Conservation (phyloP, 2,797 vertebrate species). For the Melanotaenia parkinsoni region DNA sequence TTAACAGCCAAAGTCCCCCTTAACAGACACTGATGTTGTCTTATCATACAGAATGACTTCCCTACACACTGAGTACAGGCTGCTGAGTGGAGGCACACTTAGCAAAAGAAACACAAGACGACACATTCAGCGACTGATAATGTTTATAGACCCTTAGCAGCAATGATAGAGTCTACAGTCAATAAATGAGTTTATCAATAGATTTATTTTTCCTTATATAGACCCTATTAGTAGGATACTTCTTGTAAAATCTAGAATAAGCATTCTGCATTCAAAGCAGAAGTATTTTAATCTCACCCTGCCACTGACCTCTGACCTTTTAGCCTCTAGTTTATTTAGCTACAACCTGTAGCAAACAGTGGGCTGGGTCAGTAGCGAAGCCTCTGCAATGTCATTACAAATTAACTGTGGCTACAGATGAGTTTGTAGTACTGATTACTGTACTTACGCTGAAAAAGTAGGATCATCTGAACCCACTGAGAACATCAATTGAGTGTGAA, state of each 20-base stretch:
- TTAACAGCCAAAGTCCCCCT: slow-evolving; percentile 7
- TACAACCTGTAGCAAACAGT: slow-evolving; percentile 37
- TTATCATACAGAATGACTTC: slow-evolving; percentile 26
- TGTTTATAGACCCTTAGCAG: slow-evolving; percentile 16
- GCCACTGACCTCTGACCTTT: slow-evolving; percentile 56
- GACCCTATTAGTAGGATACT: slow-evolving; percentile 41
- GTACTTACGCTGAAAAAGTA: neutral
- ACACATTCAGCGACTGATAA: slow-evolving; percentile 18
- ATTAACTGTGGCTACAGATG: no score
- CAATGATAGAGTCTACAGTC: slow-evolving; percentile 9
- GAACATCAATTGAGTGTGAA: neutral
- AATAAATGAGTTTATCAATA: slow-evolving; percentile 32
- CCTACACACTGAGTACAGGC: neutral
- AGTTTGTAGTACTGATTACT: neutral
- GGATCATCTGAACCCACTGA: no score
- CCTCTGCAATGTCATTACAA: neutral
- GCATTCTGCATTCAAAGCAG: slow-evolving; percentile 27
- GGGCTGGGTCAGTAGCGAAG: neutral
- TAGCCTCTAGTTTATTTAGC: slow-evolving; percentile 47
- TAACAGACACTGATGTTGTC: slow-evolving; percentile 28
- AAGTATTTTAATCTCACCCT: slow-evolving; percentile 64
- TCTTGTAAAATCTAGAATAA: slow-evolving; percentile 45
- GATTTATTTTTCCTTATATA: slow-evolving; percentile 30
- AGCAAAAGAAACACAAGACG: slow-evolving; percentile 21
- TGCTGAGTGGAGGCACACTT: slow-evolving; percentile 1